phyloP scores from a whole-genome alignment of 2,888 invertebrate genomes.

The Pachymerium ferrugineum region DNA sequence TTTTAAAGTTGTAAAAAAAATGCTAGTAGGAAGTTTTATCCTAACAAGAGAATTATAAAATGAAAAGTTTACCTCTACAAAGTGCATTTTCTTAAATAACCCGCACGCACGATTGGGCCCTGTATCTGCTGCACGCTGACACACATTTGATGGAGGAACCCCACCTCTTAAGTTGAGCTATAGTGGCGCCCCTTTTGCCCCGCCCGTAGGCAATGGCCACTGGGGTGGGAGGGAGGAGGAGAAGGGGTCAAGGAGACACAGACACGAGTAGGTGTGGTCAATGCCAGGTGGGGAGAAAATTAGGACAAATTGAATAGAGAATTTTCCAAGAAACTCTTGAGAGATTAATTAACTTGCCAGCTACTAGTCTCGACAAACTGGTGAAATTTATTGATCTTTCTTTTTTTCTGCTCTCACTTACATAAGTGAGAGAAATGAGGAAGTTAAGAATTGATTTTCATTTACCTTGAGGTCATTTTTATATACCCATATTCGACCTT shows the following conservation, averaged over 20 bases:
- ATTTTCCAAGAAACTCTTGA: neutral
- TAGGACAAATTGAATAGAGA: neutral
- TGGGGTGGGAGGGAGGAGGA: neutral
- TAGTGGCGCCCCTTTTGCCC: neutral
- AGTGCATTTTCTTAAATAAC: neutral
- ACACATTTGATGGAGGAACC: neutral
- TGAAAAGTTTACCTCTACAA: neutral
- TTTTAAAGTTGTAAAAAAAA: too few species aligned
- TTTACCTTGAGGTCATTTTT: too few species aligned
- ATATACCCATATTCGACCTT: too few species aligned
- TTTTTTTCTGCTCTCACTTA: too few species aligned
- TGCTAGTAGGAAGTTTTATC: too few species aligned
- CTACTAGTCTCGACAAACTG: too few species aligned
- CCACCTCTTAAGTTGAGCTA: neutral
- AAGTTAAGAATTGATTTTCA: too few species aligned
- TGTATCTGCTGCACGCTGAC: neutral
- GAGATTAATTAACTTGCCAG: too few species aligned
- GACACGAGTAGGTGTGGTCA: neutral
- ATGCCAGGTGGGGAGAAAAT: neutral
- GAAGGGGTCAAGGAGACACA: neutral
- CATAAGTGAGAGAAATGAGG: too few species aligned
- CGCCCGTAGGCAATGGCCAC: neutral
- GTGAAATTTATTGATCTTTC: too few species aligned
- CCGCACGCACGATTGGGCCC: neutral
- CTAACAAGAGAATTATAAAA: too few species aligned